A percentile compares a stretch with the other conserved stretches of the same genome.
Evolutionary conservation across 1,140 invertebrate genomes (phyloP).

Genomic region (Sinella curviseta): DNA sequence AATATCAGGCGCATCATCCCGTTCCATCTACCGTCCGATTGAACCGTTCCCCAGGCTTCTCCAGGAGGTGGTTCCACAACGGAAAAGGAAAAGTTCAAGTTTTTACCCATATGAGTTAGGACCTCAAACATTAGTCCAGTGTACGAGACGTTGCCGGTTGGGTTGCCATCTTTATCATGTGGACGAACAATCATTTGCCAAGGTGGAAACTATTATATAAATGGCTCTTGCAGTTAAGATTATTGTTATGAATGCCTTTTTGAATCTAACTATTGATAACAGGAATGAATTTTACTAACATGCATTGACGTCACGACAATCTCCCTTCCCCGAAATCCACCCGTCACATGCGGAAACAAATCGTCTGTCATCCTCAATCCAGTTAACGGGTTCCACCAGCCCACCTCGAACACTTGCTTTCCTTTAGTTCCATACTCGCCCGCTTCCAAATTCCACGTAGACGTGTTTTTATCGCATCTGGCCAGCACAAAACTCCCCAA

Average conservation of each 20-base stretch:
- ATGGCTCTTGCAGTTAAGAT: neutral
- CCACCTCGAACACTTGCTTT: constrained; percentile 64
- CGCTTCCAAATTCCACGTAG: constrained; percentile 65
- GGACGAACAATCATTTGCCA: constrained; percentile 69
- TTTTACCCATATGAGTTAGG: constrained; percentile 70
- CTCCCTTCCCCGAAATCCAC: constrained; percentile 73
- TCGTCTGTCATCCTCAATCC: constrained; percentile 68
- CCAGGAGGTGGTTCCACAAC: constrained; percentile 32
- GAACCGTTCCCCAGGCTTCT: constrained; percentile 36
- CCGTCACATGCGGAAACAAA: constrained; percentile 74
- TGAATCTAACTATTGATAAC: too few relatives aligned
- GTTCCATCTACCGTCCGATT: constrained; percentile 42
- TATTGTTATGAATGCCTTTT: neutral
- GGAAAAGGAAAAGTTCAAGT: constrained; percentile 75
- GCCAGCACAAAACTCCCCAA: constrained; percentile 53
- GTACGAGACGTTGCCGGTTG: too few relatives aligned
- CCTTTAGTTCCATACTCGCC: constrained; percentile 66
- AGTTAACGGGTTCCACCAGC: constrained; percentile 69
- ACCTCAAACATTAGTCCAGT: constrained; percentile 80
- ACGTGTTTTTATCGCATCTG: constrained; percentile 64
- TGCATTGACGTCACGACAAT: constrained; percentile 53
- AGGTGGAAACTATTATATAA: constrained; percentile 71
- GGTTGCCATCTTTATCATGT: constrained; percentile 59
- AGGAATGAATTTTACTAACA: too few relatives aligned
- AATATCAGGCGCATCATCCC: constrained; percentile 55